Evolutionary conservation across 53 echinoderm and acorn worm genomes (phyloP).

Genomic region (Holothuria leucospilota): DNA sequence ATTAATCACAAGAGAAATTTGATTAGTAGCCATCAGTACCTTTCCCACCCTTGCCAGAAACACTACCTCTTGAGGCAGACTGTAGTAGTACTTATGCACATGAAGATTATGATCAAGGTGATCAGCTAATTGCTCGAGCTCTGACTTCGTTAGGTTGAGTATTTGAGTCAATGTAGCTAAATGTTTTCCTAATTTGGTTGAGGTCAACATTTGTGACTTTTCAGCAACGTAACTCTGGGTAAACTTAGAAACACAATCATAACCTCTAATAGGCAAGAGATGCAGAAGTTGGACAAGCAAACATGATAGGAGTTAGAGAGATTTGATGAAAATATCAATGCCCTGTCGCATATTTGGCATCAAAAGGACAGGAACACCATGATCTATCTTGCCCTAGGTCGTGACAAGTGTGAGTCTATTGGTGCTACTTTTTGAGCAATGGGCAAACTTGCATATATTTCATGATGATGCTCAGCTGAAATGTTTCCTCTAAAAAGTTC

Average conservation of each 20-base stretch:
- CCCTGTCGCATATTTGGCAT: too few relatives aligned
- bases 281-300: background rate
- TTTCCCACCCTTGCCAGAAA: slow-evolving; percentile 55
- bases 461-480: too few relatives aligned
- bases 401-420: too few relatives aligned
- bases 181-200: slow-evolving; percentile 65
- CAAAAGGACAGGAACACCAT: too few relatives aligned
- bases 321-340: too few relatives aligned
- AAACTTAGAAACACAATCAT: slow-evolving; percentile 5
- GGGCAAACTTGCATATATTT: too few relatives aligned
- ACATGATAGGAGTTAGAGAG: slow-evolving; percentile 33
- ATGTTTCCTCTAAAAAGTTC: too few relatives aligned
- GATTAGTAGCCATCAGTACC: background rate
- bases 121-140: slow-evolving; percentile 35
- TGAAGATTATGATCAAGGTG: slow-evolving; percentile 28
- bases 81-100: slow-evolving; percentile 33
- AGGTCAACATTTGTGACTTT: slow-evolving; percentile 36
- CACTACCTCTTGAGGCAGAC: slow-evolving; percentile 6
- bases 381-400: too few relatives aligned
- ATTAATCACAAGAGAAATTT: too few relatives aligned
- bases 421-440: too few relatives aligned
- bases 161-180: slow-evolving; percentile 43
- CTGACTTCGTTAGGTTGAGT: slow-evolving; percentile 7
- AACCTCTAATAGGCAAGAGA: slow-evolving; percentile 17
- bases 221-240: slow-evolving; percentile 10